Evolutionary conservation across 2,113 vertebrate genomes (phyloP).

Genomic region (Podilymbus podiceps): DNA sequence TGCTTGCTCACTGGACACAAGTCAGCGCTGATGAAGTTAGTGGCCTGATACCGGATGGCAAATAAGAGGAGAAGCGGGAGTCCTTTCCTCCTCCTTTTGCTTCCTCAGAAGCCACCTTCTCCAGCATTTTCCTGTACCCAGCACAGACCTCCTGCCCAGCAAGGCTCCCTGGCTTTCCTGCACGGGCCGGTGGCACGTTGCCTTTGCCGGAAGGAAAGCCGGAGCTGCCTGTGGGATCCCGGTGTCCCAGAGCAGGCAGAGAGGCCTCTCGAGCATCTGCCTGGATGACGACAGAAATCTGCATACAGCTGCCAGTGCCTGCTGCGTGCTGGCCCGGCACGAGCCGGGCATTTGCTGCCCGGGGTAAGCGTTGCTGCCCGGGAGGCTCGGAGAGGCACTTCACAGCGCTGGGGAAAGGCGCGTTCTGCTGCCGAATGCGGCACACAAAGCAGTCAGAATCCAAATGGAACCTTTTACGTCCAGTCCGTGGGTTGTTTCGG

Average conservation of each 20-base stretch:
- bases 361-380: background rate
- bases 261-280: background rate
- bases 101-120: background rate
- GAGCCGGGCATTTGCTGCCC: background rate
- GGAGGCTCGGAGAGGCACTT: background rate
- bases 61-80: background rate
- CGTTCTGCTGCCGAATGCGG: background rate
- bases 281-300: background rate
- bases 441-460: background rate
- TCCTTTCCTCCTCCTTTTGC: background rate
- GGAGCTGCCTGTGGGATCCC: background rate
- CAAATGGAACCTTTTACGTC: background rate
- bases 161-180: background rate
- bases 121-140: background rate
- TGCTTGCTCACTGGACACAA: background rate
- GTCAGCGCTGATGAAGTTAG: rapidly evolving
- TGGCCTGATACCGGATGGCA: background rate
- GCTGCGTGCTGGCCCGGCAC: background rate
- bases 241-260: background rate
- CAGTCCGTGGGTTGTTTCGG: background rate
- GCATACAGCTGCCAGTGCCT: background rate
- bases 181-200: rapidly evolving
- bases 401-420: background rate
- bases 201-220: background rate
- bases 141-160: background rate